These are phyloP conservation scores for Ictalurus punctatus DNA, from an alignment of 2,113 vertebrate genomes.

Conservation along the genomic window DNA sequence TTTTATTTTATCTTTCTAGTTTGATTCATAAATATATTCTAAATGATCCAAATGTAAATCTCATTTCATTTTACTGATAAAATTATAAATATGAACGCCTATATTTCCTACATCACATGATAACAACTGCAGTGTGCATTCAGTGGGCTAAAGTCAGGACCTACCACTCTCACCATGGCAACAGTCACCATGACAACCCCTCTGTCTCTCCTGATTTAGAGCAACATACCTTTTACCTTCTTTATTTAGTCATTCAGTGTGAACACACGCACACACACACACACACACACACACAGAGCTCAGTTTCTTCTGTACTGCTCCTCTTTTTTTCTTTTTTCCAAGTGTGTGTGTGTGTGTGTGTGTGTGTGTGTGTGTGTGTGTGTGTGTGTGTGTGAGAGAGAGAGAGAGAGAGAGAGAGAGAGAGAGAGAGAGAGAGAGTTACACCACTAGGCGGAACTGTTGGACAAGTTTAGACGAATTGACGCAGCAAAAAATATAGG, in stretches of 20 bases:
- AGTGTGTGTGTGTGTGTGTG: too few species aligned
- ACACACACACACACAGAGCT: neutral
- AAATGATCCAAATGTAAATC: neutral
- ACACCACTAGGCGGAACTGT: slow-evolving; percentile 33
- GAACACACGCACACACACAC: neutral
- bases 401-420: neutral
- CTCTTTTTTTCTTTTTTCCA: neutral
- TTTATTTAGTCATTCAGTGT: neutral
- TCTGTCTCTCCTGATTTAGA: slow-evolving; percentile 33
- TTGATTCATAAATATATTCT: neutral
- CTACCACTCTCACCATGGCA: slow-evolving; percentile 41
- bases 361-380: neutral
- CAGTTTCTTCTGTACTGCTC: neutral
- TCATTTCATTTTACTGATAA: neutral
- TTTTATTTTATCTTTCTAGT: neutral
- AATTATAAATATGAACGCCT: neutral
- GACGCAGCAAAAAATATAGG: neutral
- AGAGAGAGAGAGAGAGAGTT: neutral
- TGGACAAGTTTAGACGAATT: neutral
- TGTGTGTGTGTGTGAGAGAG: neutral
- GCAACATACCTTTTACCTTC: slow-evolving; percentile 1
- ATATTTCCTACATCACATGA: neutral
- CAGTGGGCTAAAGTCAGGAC: slow-evolving; percentile 28
- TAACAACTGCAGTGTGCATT: neutral
- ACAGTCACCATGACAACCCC: slow-evolving; percentile 47